phyloP scores from a whole-genome alignment of 2,797 vertebrate species.

The Smutsia gigantea region DNA sequence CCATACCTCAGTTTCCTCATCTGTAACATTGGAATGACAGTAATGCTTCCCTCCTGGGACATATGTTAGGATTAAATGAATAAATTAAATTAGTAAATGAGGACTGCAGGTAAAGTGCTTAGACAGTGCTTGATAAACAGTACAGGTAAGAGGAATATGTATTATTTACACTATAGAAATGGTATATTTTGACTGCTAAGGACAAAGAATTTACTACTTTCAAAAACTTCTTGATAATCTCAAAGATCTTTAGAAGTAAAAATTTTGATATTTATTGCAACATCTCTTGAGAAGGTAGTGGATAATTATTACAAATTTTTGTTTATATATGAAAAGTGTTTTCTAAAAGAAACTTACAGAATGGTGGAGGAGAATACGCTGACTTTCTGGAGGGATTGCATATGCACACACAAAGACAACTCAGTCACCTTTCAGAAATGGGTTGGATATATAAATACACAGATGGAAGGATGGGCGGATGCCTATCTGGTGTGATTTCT shows the following conservation, averaged over 20 bases:
- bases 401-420: not conserved
- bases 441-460: not conserved
- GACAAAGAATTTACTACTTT: not conserved
- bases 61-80: not conserved
- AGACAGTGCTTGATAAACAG: not conserved
- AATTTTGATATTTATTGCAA: not conserved
- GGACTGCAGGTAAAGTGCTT: not conserved
- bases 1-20: not conserved
- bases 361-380: not conserved
- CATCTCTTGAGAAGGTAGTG: not conserved
- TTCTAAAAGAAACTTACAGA: not conserved
- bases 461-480: not conserved
- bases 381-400: not conserved
- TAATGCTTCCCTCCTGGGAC: not conserved
- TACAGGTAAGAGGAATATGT: not conserved
- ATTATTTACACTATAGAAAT: not conserved
- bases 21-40: not conserved
- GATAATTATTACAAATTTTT: not conserved
- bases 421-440: not conserved
- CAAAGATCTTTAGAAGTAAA: slow-evolving; percentile 14
- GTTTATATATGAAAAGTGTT: not conserved
- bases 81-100: not conserved
- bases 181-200: not conserved
- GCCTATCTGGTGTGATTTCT: not conserved
- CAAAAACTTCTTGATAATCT: not conserved